Evolutionary conservation across 2,113 vertebrate genomes (phyloP), one percentile per base, ranked within the genome.

Genomic region (Cephalopholis sonnerati): DNA sequence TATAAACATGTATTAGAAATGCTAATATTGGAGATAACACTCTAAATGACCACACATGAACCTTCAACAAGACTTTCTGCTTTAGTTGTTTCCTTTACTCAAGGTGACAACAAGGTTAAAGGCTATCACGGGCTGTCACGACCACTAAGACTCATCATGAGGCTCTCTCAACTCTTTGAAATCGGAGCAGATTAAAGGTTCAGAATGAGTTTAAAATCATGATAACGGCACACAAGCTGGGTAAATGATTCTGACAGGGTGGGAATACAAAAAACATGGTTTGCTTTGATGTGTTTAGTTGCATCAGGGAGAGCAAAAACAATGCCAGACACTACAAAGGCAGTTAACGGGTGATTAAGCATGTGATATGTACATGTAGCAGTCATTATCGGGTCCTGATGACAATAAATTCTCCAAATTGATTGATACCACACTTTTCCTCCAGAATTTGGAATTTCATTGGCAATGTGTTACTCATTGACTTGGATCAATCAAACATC

Each of bases 51-150:
- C 36, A 22, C 7, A 44, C 1, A 13, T 10, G 2, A 72, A 46
- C 20, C 27, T 27, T 25, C 22, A 17, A 7, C 2, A 11, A n/a
- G n/a, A 22, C 44, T 3, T 12, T 2, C 10, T 44, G 41, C 41
- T 10, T 44, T 44, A 44, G 11, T 44, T 44, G 3, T 44, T 44
- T 9, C 10, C 8, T 44, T 44, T 44, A 9, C 41, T 44, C 32
- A 36, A 36, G 32, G 7, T 29, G 16, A 41, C 20, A 7, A 32
- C 10, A 7, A 13, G 55, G 71, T 79, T 57, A 62, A 9, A 80
- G 82, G 82, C 76, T 74, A 85, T 83, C 79, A 25, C 2, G n/a
- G 4, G 55, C 62, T 39, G 62, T 70, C 62, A 2, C 9, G 8
- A 22, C 4, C 32, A 3, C 66, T 2, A 18, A 46, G 70, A 79